Conservation (phyloP, 2,888 invertebrate species). For the Cryptocephalus moraei region DNA sequence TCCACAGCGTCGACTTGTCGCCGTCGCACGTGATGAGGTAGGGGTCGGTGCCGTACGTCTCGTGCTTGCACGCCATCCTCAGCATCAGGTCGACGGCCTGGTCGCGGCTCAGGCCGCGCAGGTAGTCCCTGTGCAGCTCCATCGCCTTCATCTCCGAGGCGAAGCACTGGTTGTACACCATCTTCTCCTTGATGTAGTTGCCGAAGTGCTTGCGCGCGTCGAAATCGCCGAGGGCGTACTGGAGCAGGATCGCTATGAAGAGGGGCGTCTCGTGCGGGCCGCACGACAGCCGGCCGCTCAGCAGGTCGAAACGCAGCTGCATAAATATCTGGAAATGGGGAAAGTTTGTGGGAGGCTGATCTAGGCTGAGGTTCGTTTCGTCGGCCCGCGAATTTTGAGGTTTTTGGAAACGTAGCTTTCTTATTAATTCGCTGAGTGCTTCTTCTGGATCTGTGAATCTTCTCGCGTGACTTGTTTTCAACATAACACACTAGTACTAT, state of each 20-base stretch:
- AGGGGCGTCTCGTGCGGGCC: conserved; percentile 14
- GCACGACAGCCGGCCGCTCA: conserved; percentile 15
- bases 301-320: conserved; percentile 16
- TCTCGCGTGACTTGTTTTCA: too few species aligned
- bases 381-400: too few species aligned
- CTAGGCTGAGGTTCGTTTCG: too few species aligned
- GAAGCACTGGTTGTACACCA: conserved; percentile 15
- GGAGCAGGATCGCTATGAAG: conserved; percentile 15
- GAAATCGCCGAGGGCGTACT: conserved; percentile 15
- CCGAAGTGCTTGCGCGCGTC: conserved; percentile 6
- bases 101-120: conserved; percentile 8
- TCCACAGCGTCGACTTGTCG: conserved; percentile 13
- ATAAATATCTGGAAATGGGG: conserved; percentile 13
- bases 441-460: too few species aligned
- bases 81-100: conserved; percentile 17
- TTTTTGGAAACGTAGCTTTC: too few species aligned
- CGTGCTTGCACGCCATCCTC: conserved; percentile 16
- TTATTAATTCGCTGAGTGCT: too few species aligned
- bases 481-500: too few species aligned
- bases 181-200: conserved; percentile 14
- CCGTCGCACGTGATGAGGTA: conserved; percentile 12
- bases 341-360: too few species aligned
- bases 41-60: conserved; percentile 18
- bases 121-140: conserved; percentile 14
- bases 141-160: conserved; percentile 15